Evolutionary conservation across 2,113 vertebrate species (phyloP), one percentile per base, ranked within the genome.

Genomic region (Osmerus mordax): DNA sequence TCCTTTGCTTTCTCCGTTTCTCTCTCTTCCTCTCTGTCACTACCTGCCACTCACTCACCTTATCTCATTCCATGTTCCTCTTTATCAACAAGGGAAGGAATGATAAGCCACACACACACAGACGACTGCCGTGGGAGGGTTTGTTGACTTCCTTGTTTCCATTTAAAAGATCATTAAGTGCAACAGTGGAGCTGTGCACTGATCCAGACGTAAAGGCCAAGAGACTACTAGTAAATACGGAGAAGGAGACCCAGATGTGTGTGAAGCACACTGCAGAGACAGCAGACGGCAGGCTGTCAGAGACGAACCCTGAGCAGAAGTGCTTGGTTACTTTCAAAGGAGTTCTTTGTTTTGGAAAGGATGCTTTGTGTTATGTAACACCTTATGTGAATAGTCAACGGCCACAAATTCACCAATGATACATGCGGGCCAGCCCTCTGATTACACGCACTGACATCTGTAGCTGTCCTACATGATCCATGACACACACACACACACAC

Each of bases 151-250:
- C 56, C 41, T 11, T 59, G 13, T 29, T 23, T 85, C 78, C 66
- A 15, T 76, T 83, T 75, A 81, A 83, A 83, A 81, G 78, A 80
- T 77, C 54, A 65, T 84, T 75, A 78, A 73, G 67, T 63, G 75
- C 55, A 71, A 25, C 75, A 73, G 77, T 75, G 16, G 51, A 81
- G 72, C 70, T 69, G 73, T 52, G 23, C 75, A 73, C 47, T 81
- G 77, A 80, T 76, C 66, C 69, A 65, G 59, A 2, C 15, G n/a
- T 21, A 19, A 9, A 13, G 32, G n/a, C 29, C n/a, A 1, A 16
- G 36, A 4, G 18, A 21, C 29, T 3, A 51, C 21, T 21, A 21
- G 21, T 21, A 21, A 36, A 60, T 1, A 11, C 0, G 25, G 15
- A 19, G 2, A 16, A 19, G 56, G 56, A n/a, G 3, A 28, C 3